phyloP scores from a whole-genome alignment of 1,140 invertebrate species.

The Drosophila insularis region DNA sequence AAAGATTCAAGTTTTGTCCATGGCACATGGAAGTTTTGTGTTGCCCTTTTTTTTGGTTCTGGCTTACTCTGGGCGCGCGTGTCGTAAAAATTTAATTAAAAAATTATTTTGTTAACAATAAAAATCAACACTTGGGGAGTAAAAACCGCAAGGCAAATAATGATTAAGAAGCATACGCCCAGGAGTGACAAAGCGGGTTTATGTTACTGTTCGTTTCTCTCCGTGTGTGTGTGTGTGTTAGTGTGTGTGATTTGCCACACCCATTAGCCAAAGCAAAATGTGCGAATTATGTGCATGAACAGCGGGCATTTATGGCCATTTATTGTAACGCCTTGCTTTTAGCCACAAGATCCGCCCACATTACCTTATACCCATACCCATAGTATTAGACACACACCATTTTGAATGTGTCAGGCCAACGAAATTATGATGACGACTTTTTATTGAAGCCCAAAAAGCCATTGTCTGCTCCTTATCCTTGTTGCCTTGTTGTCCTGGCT shows the following conservation, averaged over 20 bases:
- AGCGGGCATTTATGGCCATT: constrained; percentile 67
- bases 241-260: constrained; percentile 47
- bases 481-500: constrained; percentile 47
- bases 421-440: constrained; percentile 76
- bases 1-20: constrained; percentile 35
- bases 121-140: constrained; percentile 67
- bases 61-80: constrained; percentile 35
- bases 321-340: constrained; percentile 36
- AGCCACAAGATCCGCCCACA: constrained; percentile 8
- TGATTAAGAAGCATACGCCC: constrained; percentile 68
- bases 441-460: constrained; percentile 60
- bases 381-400: neutral
- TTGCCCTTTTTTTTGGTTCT: constrained; percentile 12
- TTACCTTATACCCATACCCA: neutral
- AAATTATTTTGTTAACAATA: constrained; percentile 74
- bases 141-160: constrained; percentile 58
- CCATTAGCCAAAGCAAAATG: constrained; percentile 68
- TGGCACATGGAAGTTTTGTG: constrained; percentile 27
- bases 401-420: constrained; percentile 49
- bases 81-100: constrained; percentile 80
- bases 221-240: neutral
- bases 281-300: constrained; percentile 73
- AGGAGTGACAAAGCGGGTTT: constrained; percentile 35
- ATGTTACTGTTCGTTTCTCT: constrained; percentile 5
- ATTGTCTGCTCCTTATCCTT: constrained; percentile 53